A percentile compares a stretch with the other conserved stretches of the same genome.
These are phyloP conservation scores for Hiodon alosoides DNA, from an alignment of 2,113 vertebrate genomes.

Conservation along the genomic window DNA sequence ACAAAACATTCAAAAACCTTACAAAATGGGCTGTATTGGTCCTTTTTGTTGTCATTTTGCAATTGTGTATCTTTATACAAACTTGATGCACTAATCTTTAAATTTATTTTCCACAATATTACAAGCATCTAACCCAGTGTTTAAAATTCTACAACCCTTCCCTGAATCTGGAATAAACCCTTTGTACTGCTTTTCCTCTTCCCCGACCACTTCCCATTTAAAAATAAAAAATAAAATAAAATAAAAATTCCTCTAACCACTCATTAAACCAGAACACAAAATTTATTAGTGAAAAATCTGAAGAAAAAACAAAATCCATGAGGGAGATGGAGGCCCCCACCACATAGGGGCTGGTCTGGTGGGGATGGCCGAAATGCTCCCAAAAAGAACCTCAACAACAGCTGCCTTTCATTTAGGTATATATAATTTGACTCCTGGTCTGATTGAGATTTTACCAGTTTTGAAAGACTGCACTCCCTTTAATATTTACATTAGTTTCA, in stretches of 20 bases:
- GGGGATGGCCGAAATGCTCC: not conserved
- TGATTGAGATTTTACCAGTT: slow-evolving; percentile 66
- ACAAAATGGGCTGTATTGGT: slow-evolving; percentile 94
- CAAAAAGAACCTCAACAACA: slow-evolving; percentile 44
- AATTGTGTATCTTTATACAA: slow-evolving; percentile 76
- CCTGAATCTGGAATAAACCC: slow-evolving; percentile 44
- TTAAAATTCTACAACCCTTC: slow-evolving; percentile 50
- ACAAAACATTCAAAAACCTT: slow-evolving; percentile 96
- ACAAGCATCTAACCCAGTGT: slow-evolving; percentile 64
- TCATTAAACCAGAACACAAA: slow-evolving; percentile 53
- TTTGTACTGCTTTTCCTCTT: slow-evolving; percentile 20
- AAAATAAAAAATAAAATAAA: slow-evolving; percentile 32
- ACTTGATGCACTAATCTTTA: slow-evolving; percentile 59
- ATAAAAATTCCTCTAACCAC: slow-evolving; percentile 50
- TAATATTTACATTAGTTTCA: slow-evolving; percentile 90
- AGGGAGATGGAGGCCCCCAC: slow-evolving; percentile 54
- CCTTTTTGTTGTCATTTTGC: slow-evolving; percentile 64
- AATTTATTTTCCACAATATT: slow-evolving; percentile 70
- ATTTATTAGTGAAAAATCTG: slow-evolving; percentile 33
- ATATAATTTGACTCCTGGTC: slow-evolving; percentile 35
- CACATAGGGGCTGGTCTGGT: not conserved
- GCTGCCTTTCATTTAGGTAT: slow-evolving; percentile 42
- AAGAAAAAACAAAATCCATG: slow-evolving; percentile 38
- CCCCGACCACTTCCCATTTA: slow-evolving; percentile 45
- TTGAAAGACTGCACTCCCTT: slow-evolving; percentile 68